Base-by-base conservation (phyloP, 1,140 invertebrate species). In the Drosophila asahinai region DNA sequence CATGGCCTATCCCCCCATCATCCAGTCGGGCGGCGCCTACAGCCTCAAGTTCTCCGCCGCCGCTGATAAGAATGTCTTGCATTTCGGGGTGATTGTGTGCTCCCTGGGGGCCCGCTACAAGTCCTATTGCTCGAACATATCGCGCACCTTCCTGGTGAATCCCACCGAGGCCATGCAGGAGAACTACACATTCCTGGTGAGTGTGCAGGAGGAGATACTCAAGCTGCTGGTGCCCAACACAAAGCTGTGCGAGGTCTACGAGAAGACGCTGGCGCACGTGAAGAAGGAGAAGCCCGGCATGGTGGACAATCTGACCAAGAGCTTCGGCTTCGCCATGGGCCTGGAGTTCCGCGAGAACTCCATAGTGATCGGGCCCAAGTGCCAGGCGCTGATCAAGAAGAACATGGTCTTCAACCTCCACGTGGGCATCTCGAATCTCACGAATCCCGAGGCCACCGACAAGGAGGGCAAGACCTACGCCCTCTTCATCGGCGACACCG, bases 351-450 rank as follows among this genome's bases (percentile, higher is more conserved):
- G 98, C 55, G 99, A 99, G 93, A 97, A 97, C 80, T 97, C 97
- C 0, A 94, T 99, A 40, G 94, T 98, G 0, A 97, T 99, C 86
- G 97, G 96, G 3, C 96, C 97, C 4, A 99, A 99, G 94, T 98
- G 96, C 47, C 95, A 94, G 25, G 95, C 95, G 3, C 83, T 95
- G n/a, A 95, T 96, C 0, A 97, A 96, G 82, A 99, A 99, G 93
- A 97, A 97, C 48, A 99, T 99, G 98, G 96, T 99, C 0, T 99
- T 99, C 87, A 99, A 99, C 93, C 95, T 99, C 11, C 98, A 98
- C 91, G 95, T 99, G 79, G 99, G 99, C 47, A 95, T 99, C 38
- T 95, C 97, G n/a, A 97, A 97, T 91, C 94, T 99, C 38, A 94
- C 93, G 17, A 99, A 99, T 94, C 94, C 95, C 77, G 96, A 97